Evolutionary conservation across 1,140 invertebrate genomes (phyloP).

Genomic region (Megalopta genalis): DNA sequence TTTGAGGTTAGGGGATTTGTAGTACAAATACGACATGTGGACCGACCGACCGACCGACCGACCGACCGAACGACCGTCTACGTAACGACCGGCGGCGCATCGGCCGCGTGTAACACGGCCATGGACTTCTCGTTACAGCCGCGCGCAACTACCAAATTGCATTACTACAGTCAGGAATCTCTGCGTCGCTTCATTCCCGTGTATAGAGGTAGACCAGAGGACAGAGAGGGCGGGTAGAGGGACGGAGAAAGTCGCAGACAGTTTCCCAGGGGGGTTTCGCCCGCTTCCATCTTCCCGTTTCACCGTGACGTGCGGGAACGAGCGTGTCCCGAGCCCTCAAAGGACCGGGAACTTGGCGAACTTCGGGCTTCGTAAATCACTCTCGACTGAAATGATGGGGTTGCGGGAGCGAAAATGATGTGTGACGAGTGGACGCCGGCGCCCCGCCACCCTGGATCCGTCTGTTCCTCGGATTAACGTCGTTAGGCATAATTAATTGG

Average conservation of each 20-base stretch:
- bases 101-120: conserved; percentile 43
- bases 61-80: conserved; percentile 33
- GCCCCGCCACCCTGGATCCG: background rate
- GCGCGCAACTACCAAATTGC: conserved; percentile 63
- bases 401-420: background rate
- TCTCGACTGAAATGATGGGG: background rate
- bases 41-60: conserved; percentile 41
- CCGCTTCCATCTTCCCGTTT: conserved; percentile 25
- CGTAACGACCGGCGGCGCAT: conserved; percentile 38
- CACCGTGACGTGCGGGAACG: conserved; percentile 10
- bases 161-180: conserved; percentile 58
- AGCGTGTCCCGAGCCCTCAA: conserved; percentile 31
- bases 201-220: background rate
- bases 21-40: conserved; percentile 68
- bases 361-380: conserved; percentile 24
- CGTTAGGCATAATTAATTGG: background rate
- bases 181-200: conserved; percentile 21
- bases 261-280: conserved; percentile 51
- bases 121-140: conserved; percentile 62
- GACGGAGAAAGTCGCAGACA: conserved; percentile 14
- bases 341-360: conserved; percentile 9
- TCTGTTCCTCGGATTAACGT: background rate
- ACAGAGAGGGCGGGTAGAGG: background rate
- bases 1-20: conserved; percentile 64
- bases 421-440: background rate